Evolutionary conservation across 2,113 vertebrate genomes (phyloP), one percentile per base, ranked within the genome.

Genomic region (Heterochromis multidens): DNA sequence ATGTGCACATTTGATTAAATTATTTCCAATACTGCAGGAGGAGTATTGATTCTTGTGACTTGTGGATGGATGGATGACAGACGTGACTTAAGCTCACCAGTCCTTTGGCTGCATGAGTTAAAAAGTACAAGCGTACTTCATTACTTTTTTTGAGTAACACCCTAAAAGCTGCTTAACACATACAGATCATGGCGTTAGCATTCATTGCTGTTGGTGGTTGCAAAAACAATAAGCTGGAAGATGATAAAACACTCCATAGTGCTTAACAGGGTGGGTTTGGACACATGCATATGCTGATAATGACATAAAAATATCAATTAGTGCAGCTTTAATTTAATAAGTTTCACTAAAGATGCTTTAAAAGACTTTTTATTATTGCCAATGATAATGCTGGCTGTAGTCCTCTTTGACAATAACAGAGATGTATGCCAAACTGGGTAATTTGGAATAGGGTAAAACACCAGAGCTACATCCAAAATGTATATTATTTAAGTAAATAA

Each of bases 111-210:
- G 40, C 10, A 43, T 43, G 40, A 43, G 40, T 4, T 3, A 12
- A 43, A 12, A 43, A 3, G 40, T 12, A 43, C 10, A n/a, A n/a
- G n/a, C n/a, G 1, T n/a, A 35, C 19, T 62, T n/a, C 31, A 62
- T 62, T 12, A 35, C 60, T 33, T 35, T 62, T 19, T 33, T 21
- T 62, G 33, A 62, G 10, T 62, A 62, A 62, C 33, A 7, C 17
- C 0, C 35, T 65, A 37, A 65, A 23, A 33, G 13, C 61, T 14
- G 61, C 0, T 0, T 33, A 65, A 6, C 21, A 23, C 6, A 2
- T 65, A 14, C 33, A 23, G 61, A 65, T n/a, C 21, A 14, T 63
- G 19, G 61, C 5, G 33, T n/a, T 12, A n/a, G 35, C 35, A 2
- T n/a, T 0, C 0, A 6, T 4, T 13, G 3, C 61, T 35, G 31